A percentile compares a stretch with the other conserved stretches of the same genome.
Evolutionary conservation across 2,888 invertebrate genomes (phyloP).

Genomic region (Oasisia sp.): DNA sequence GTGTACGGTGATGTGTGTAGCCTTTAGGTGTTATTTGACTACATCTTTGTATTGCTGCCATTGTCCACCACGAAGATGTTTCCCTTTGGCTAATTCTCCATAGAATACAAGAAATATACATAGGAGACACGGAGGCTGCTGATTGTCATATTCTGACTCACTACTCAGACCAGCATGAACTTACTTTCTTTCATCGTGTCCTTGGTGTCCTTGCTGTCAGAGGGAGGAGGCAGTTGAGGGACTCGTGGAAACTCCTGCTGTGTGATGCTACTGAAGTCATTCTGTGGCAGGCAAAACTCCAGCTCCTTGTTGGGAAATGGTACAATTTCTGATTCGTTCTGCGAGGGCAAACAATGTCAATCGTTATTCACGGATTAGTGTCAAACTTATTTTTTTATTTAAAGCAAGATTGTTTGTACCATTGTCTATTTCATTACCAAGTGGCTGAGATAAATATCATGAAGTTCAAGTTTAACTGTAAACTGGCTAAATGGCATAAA

Average conservation of each 20-base stretch:
- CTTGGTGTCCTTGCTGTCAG: neutral
- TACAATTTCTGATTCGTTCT: conserved; percentile 62
- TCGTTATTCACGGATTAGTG: neutral
- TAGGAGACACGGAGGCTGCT: neutral
- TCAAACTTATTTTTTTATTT: neutral
- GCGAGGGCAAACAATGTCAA: conserved; percentile 29
- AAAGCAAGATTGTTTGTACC: neutral
- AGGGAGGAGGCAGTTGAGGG: neutral
- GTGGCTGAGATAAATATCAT: too few relatives aligned
- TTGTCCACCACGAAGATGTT: too few relatives aligned
- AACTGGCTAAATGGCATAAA: too few relatives aligned
- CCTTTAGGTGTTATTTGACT: too few relatives aligned
- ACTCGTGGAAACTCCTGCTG: neutral
- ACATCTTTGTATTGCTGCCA: too few relatives aligned
- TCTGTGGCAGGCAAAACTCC: conserved; percentile 52
- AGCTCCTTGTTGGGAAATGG: conserved; percentile 59
- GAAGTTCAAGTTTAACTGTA: too few relatives aligned
- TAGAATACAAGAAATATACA: neutral
- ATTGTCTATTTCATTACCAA: neutral
- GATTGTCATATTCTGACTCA: neutral
- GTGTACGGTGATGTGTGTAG: too few relatives aligned
- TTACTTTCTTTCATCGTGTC: neutral
- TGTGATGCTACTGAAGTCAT: neutral
- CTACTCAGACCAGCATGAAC: neutral
- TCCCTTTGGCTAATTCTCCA: too few relatives aligned